Evolutionary conservation across 37 sponge, comb jelly and placozoan species (phyloP).

Genomic region (Aphrocallistes beatrix): DNA sequence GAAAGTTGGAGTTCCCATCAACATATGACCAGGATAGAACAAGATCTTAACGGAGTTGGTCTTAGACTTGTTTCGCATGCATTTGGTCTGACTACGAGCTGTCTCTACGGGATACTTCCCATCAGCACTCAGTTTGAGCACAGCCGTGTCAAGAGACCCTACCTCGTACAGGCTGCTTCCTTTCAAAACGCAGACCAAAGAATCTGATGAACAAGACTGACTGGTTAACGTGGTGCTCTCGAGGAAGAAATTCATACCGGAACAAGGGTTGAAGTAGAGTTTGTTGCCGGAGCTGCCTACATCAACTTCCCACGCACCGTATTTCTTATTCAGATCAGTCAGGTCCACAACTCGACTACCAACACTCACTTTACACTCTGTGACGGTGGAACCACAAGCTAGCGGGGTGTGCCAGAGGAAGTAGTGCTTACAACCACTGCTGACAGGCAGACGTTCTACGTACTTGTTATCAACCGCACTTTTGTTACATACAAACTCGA

Average conservation of each 20-base stretch:
- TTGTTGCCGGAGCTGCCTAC: not conserved
- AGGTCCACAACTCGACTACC: not conserved
- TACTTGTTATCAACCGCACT: conserved; percentile 10
- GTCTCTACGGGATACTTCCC: conserved; percentile 4
- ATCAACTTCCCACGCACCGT: not conserved
- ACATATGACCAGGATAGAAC: not conserved
- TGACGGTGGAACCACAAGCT: not conserved
- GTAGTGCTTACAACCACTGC: not conserved
- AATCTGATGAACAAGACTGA: not conserved
- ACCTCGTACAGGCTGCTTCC: not conserved
- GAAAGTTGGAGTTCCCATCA: not conserved
- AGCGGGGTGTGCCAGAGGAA: not conserved
- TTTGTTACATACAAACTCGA: not conserved
- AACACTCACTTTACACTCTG: conserved; percentile 2
- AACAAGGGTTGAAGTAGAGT: not conserved
- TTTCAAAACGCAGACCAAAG: not conserved
- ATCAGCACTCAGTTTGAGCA: not conserved
- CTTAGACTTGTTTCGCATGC: not conserved
- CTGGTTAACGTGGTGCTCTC: not conserved
- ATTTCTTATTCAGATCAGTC: not conserved
- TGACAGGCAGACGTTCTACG: not conserved
- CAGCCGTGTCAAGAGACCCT: not conserved
- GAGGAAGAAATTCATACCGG: not conserved
- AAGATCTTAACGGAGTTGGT: not conserved
- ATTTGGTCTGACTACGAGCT: conserved; percentile 2